Conservation (phyloP, 2,888 invertebrate species). For the Itoplectis maculator region DNA sequence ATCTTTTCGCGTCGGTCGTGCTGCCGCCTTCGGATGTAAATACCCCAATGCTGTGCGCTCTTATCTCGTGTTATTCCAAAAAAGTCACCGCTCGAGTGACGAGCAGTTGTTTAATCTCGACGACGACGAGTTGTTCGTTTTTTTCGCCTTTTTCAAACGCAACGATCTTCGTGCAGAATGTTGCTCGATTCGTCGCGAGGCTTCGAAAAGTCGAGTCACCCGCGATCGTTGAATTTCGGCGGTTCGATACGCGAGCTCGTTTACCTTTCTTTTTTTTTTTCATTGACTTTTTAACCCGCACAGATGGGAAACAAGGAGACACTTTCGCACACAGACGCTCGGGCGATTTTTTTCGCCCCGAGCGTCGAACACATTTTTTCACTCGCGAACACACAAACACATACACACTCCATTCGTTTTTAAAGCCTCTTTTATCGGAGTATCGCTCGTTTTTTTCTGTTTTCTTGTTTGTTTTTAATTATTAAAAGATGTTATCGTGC, state of each 20-base stretch:
- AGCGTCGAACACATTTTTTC: conserved; percentile 9
- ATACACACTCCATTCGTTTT: neutral
- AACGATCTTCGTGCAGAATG: neutral
- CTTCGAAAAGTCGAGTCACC: neutral
- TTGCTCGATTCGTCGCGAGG: neutral
- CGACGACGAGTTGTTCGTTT: neutral
- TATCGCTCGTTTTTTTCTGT: neutral
- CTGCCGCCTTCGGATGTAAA: conserved; percentile 4
- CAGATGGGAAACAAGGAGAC: neutral
- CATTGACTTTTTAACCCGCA: neutral
- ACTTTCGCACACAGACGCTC: conserved; percentile 1
- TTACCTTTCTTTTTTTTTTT: neutral
- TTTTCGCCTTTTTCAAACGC: neutral
- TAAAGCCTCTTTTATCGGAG: neutral
- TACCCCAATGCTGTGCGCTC: neutral
- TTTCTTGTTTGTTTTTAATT: conserved; percentile 14
- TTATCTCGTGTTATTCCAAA: conserved; percentile 35
- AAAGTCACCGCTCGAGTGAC: conserved; percentile 4
- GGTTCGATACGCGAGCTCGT: neutral
- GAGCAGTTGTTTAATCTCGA: neutral
- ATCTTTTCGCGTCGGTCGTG: neutral
- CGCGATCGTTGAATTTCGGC: neutral
- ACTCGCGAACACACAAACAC: neutral
- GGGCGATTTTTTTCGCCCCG: neutral
- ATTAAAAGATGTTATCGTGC: conserved; percentile 35